Evolutionary conservation across 2,113 vertebrate species (phyloP).

Genomic region (Diphyllodes magnificus): DNA sequence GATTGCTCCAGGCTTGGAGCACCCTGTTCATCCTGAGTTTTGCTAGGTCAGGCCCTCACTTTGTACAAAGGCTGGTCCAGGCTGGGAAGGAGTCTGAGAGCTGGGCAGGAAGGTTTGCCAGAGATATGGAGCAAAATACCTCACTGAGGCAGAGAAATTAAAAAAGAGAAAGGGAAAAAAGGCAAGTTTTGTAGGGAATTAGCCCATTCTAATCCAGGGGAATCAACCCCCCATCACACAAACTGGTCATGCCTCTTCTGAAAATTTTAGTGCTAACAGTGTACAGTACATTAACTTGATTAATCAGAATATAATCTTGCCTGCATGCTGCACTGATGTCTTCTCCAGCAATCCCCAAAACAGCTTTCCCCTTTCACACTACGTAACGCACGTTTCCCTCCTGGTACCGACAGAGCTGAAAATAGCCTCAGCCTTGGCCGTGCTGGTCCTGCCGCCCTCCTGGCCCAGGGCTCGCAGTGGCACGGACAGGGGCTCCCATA

Average conservation of each 20-base stretch:
- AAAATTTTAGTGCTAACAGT: background rate
- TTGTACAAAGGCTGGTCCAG: background rate
- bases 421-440: background rate
- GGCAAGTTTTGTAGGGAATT: background rate
- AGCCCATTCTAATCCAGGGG: background rate
- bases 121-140: rapidly evolving
- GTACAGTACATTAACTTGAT: background rate
- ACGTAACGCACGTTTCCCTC: rapidly evolving
- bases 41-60: background rate
- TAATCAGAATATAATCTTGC: background rate
- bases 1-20: background rate
- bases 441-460: background rate
- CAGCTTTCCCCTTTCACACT: rapidly evolving
- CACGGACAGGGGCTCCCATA: background rate
- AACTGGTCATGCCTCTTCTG: background rate
- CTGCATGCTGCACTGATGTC: rapidly evolving
- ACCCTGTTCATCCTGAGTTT: rapidly evolving
- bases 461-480: background rate
- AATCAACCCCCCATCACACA: background rate
- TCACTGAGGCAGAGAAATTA: background rate
- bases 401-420: background rate
- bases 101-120: background rate
- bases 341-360: background rate
- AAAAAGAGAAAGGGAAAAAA: background rate
- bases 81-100: background rate